Evolutionary conservation across 1,140 invertebrate species (phyloP).

Genomic region (Cataglyphis hispanica): DNA sequence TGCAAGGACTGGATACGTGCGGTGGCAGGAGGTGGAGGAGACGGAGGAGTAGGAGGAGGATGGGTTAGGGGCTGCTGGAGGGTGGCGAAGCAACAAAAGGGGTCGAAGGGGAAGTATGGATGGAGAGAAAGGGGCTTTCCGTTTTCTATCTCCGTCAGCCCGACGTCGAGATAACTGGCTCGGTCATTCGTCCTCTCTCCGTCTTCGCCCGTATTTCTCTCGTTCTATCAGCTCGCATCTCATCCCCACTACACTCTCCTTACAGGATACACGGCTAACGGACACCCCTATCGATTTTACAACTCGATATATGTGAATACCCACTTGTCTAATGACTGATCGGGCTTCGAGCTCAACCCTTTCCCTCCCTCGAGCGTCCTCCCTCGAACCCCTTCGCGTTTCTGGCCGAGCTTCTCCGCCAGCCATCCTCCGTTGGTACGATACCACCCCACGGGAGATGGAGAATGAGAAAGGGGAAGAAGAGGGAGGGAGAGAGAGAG

Average conservation of each 20-base stretch:
- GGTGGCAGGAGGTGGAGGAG: constrained; percentile 80
- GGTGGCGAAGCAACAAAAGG: constrained; percentile 85
- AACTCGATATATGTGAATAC: constrained; percentile 87
- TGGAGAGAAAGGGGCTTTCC: constrained; percentile 72
- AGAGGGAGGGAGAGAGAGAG: constrained; percentile 59
- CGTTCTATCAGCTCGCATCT: constrained; percentile 81
- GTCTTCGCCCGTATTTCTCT: constrained; percentile 43
- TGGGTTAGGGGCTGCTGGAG: constrained; percentile 77
- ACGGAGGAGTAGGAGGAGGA: constrained; percentile 71
- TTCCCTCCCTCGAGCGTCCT: constrained; percentile 74
- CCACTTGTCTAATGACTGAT: constrained; percentile 87
- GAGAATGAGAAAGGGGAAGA: constrained; percentile 52
- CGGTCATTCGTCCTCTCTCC: constrained; percentile 66
- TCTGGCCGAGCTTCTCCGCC: constrained; percentile 73
- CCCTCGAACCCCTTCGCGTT: constrained; percentile 66
- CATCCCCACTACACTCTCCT: constrained; percentile 83
- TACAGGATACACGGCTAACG: constrained; percentile 85
- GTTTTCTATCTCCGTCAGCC: constrained; percentile 68
- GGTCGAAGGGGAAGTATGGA: constrained; percentile 84
- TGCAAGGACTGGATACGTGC: constrained; percentile 87
- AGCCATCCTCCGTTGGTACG: constrained; percentile 65
- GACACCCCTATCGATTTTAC: constrained; percentile 87
- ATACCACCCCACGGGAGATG: constrained; percentile 61
- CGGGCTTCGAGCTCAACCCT: constrained; percentile 84
- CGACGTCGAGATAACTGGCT: constrained; percentile 67